A percentile compares a stretch with the other conserved stretches of the same genome.
phyloP scores from a whole-genome alignment of 1,140 invertebrate species.

The Temnothorax nylanderi region DNA sequence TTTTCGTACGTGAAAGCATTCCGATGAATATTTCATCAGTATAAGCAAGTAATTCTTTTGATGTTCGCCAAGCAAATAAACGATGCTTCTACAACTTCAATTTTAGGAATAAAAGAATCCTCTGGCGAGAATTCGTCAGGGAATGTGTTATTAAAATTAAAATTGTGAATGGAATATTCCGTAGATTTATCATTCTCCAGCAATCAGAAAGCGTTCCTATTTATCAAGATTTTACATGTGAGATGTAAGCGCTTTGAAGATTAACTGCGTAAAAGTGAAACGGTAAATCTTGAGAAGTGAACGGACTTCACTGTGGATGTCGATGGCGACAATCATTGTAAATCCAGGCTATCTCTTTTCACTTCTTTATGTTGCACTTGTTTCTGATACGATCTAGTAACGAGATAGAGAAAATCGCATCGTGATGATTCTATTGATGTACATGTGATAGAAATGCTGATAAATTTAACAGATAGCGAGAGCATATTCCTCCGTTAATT shows the following conservation, averaged over 20 bases:
- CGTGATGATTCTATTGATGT: background rate
- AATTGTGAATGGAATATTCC: background rate
- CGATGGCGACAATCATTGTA: constrained; percentile 65
- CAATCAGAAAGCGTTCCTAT: constrained; percentile 3
- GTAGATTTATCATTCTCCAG: background rate
- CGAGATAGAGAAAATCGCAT: constrained; percentile 16
- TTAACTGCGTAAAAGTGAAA: constrained; percentile 63
- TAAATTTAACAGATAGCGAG: constrained; percentile 7
- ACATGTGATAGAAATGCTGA: background rate
- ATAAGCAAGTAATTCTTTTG: background rate
- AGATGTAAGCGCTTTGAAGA: background rate
- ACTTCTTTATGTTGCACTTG: constrained; percentile 40
- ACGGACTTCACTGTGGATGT: constrained; percentile 57
- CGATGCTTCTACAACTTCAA: background rate
- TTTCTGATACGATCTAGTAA: constrained; percentile 48
- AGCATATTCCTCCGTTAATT: background rate
- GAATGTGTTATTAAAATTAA: background rate
- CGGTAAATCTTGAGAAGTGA: constrained; percentile 52
- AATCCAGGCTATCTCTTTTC: constrained; percentile 60
- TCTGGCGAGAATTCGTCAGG: background rate
- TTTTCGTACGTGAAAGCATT: constrained; percentile 23
- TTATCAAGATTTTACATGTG: constrained; percentile 16
- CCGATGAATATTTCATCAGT: background rate
- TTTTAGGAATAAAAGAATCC: background rate
- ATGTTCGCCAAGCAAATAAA: background rate